Evolutionary conservation across 2,888 invertebrate species (phyloP), one percentile per base, ranked within the genome.

Genomic region (Thyatira batis): DNA sequence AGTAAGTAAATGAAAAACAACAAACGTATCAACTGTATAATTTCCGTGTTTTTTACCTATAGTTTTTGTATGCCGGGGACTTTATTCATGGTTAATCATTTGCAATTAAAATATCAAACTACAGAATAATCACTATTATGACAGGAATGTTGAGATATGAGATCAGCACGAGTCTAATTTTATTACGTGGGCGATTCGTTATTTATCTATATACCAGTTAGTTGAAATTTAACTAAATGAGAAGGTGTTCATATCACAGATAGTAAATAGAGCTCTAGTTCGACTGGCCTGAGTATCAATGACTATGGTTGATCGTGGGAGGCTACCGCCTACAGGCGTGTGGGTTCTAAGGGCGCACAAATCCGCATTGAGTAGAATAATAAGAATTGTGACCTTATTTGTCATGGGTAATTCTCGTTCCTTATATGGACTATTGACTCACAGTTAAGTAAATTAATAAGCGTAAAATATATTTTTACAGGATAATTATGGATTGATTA

Each of bases 341-440:
- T 81, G 80, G 85, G 77, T 62, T 73, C 66, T 62, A 63, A 76
- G 76, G 82, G 80, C 69, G 75, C 75, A 76, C 78, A 85, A 87
- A 83, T 87, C 88, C 87, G 87, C 88, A 87, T 87, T 85, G 84
- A 82, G 70, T 72, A 71, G 67, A 71, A 65, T 75, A 74, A 69
- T 65, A 70, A 65, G 74, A 74, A 69, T 65, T 52, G 61, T 64
- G 77, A 73, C 85, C 85, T 86, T 85, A 80, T 71, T 74, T 64
- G 67, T 69, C 68, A 67, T 57, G 53, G 52, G 68, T 63, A 63
- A 76, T 71, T 77, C 71, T 64, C 69, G 72, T 75, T 66, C 69
- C 69, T 60, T 69, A 61, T 61, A 65, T 71, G 71, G 63, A 67
- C 63, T 69, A n/a, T n/a, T n/a, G n/a, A 57, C 67, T 56, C 1